These are phyloP conservation scores for Loriculus beryllinus DNA, from an alignment of 2,797 vertebrate species.

Conservation along the genomic window DNA sequence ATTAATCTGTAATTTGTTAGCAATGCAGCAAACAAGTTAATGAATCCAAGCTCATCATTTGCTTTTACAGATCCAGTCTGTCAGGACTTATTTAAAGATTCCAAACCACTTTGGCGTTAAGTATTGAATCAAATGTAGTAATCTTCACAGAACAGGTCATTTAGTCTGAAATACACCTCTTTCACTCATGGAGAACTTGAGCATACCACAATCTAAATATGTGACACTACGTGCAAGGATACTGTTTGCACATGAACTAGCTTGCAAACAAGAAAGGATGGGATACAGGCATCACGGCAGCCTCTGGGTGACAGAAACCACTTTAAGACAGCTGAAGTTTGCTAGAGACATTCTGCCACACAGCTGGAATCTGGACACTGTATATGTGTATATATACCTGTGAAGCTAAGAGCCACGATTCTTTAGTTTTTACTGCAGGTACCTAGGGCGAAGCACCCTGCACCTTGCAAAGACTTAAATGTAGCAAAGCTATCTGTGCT, in stretches of 20 bases:
- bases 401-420: not conserved
- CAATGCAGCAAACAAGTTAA: not conserved
- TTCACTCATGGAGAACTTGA: too few species aligned
- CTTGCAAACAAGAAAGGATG: not conserved
- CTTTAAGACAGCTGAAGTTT: not conserved
- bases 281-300: not conserved
- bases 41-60: not conserved
- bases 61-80: not conserved
- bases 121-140: not conserved
- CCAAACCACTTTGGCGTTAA: not conserved
- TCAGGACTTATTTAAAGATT: not conserved
- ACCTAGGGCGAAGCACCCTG: not conserved
- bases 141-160: not conserved
- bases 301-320: not conserved
- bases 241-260: not conserved
- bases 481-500: not conserved
- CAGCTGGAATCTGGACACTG: not conserved
- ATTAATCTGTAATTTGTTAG: not conserved
- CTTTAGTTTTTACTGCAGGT: not conserved
- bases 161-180: not conserved
- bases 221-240: not conserved
- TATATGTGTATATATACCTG: rapidly evolving
- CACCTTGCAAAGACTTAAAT: not conserved
- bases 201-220: not conserved
- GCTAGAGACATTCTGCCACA: not conserved